These are phyloP conservation scores for Drosophila seclusa DNA, from an alignment of 2,888 invertebrate genomes.

Conservation along the genomic window DNA sequence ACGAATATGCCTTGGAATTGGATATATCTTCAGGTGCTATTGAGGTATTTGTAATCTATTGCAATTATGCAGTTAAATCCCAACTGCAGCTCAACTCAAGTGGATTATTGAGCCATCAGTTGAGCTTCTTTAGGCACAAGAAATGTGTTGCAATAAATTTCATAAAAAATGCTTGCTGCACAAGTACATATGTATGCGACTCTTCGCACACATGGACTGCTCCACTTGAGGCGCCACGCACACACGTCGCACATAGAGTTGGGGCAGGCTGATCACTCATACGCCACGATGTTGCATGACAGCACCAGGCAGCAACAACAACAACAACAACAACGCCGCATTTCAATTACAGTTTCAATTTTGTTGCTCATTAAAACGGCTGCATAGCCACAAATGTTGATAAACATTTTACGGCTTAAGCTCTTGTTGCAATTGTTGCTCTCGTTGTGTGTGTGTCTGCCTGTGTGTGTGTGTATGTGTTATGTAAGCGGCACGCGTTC, in stretches of 20 bases:
- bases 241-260: conserved; percentile 9
- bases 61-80: not conserved
- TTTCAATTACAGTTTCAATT: conserved; percentile 75
- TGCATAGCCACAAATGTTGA: conserved; percentile 66
- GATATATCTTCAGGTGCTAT: not conserved
- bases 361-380: conserved; percentile 71
- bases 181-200: not conserved
- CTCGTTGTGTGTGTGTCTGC: not conserved
- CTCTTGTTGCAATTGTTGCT: conserved; percentile 16
- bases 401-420: conserved; percentile 61
- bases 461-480: conserved; percentile 22
- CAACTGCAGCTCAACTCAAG: not conserved
- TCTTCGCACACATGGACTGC: conserved; percentile 25
- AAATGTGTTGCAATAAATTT: conserved; percentile 42
- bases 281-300: conserved; percentile 53
- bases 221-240: conserved; percentile 54
- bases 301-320: conserved; percentile 20
- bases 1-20: not conserved
- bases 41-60: not conserved
- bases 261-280: conserved; percentile 58
- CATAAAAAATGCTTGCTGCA: conserved; percentile 20
- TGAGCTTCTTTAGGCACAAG: conserved; percentile 18
- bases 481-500: conserved; percentile 71
- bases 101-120: conserved; percentile 43
- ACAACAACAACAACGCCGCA: conserved; percentile 26